Base-by-base conservation (phyloP, 2,797 vertebrate genomes). In the Cyclura pinguis region DNA sequence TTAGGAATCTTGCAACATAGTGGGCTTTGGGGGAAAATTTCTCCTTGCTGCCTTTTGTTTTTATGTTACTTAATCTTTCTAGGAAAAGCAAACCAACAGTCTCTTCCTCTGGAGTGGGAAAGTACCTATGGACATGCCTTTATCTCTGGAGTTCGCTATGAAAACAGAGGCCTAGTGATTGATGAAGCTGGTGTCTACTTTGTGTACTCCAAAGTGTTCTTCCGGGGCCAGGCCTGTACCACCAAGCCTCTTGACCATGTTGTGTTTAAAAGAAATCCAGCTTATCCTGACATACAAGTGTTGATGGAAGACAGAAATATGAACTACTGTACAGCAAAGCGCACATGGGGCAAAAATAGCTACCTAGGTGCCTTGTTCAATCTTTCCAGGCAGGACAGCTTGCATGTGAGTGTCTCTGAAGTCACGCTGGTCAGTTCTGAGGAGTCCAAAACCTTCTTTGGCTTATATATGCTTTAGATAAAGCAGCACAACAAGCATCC, bases 121-220 rank as follows among this genome's bases (percentile, higher is more conserved):
- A 91, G 96, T 0, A 92, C 62, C 20, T 89, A 92, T 0, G 97
- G 98, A 6, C 96, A 91, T 9, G 98, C 98, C 2, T 98, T 99
- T 94, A 95, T 94, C 13, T 94, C 95, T 0, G 98, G 98, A 1
- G 91, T 99, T 84, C 89, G 92, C 18, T 99, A 99, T 94, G 95
- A 29, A 0, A 93, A 98, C 0, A 97, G 97, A 0, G 96, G 97
- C 3, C 97, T 99, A 1, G 93, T 98, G 88, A 96, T 99, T 94
- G 98, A 98, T 0, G 96, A 98, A 92, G 97, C 97, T 0, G 99
- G 98, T n/a, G 92, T 98, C 0, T 99, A 99, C 96, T 98, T 99
- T 0, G 95, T 99, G 32, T 99, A 99, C 96, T 98, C 98, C n/a
- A 98, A 98, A 0, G 96, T 99, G 72, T 97, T 98, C 93, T 96